These are phyloP conservation scores for Drosophila quinaria DNA, from an alignment of 2,888 invertebrate genomes.

Conservation along the genomic window DNA sequence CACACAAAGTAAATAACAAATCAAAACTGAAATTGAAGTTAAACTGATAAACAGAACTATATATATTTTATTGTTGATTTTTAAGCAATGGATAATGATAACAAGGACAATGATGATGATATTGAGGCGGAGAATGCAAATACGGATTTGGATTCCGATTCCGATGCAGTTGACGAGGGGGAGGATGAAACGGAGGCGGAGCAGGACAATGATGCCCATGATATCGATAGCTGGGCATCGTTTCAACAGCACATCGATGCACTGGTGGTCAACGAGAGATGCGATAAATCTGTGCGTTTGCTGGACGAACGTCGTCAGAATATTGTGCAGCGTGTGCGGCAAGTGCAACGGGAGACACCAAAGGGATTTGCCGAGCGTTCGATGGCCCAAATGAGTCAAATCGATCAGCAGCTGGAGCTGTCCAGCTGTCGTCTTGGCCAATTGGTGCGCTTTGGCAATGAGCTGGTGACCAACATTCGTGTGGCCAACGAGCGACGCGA, in stretches of 20 bases:
- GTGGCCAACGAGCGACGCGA: slow-evolving; percentile 92
- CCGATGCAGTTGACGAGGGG: slow-evolving; percentile 18
- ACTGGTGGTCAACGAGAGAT: slow-evolving; percentile 52
- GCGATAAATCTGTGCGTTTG: slow-evolving; percentile 36
- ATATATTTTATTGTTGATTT: slow-evolving; percentile 6
- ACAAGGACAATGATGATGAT: slow-evolving; percentile 67
- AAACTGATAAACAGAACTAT: not conserved
- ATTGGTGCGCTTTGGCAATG: slow-evolving; percentile 89
- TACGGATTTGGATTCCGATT: slow-evolving; percentile 6
- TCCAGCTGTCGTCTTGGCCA: slow-evolving; percentile 90
- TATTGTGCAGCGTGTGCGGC: slow-evolving; percentile 52
- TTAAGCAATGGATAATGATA: slow-evolving; percentile 46
- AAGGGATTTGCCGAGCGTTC: slow-evolving; percentile 55
- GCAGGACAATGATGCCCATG: slow-evolving; percentile 20
- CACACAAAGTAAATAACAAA: slow-evolving; percentile 5
- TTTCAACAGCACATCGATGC: slow-evolving; percentile 61
- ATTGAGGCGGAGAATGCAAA: slow-evolving; percentile 37
- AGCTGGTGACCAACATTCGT: slow-evolving; percentile 91
- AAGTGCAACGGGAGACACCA: slow-evolving; percentile 50
- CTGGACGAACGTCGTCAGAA: slow-evolving; percentile 56
- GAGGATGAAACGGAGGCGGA: slow-evolving; percentile 38
- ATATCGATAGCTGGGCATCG: slow-evolving; percentile 58
- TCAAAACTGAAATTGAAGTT: not conserved
- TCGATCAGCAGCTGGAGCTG: slow-evolving; percentile 89
- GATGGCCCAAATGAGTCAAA: slow-evolving; percentile 86